A percentile compares a stretch with the other conserved stretches of the same genome.
These are phyloP conservation scores for Hydrozoanthus gracilis DNA, from an alignment of 92 coral and sea anemone genomes.

Conservation along the genomic window DNA sequence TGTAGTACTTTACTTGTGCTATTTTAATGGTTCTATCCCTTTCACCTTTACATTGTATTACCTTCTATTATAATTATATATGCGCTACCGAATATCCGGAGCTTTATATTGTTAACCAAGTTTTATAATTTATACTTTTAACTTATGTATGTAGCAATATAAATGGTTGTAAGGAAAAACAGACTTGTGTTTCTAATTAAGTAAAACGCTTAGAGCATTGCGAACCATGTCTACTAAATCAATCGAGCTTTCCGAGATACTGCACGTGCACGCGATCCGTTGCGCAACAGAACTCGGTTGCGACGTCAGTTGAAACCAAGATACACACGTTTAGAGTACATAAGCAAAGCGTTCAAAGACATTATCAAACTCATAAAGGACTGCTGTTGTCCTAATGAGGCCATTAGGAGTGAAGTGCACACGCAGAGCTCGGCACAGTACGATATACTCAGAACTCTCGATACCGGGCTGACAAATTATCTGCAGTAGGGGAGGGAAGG, in stretches of 20 bases:
- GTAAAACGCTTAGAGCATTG: too few relatives aligned
- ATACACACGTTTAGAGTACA: not conserved
- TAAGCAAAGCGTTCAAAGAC: not conserved
- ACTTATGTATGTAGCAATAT: not conserved
- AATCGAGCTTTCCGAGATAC: not conserved
- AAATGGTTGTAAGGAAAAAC: not conserved
- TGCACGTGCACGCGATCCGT: slow-evolving; percentile 38
- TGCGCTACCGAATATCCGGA: not conserved
- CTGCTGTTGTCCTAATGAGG: not conserved
- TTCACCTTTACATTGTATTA: not conserved
- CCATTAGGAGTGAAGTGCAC: not conserved
- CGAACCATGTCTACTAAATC: not conserved
- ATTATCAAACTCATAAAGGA: not conserved
- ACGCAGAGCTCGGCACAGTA: not conserved
- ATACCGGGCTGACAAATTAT: too few relatives aligned
- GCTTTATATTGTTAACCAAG: not conserved
- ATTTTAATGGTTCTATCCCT: not conserved
- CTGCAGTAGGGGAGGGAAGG: too few relatives aligned
- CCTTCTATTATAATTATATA: not conserved
- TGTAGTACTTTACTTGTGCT: not conserved
- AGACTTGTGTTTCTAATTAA: not conserved
- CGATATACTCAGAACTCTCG: too few relatives aligned
- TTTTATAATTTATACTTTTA: not conserved
- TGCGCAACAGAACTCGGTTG: not conserved
- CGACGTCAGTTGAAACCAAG: not conserved